Percentiles rank a stretch among this genome's conserved stretches.
These are phyloP conservation scores for Falco naumanni DNA, from an alignment of 2,797 vertebrate genomes.

Conservation along the genomic window DNA sequence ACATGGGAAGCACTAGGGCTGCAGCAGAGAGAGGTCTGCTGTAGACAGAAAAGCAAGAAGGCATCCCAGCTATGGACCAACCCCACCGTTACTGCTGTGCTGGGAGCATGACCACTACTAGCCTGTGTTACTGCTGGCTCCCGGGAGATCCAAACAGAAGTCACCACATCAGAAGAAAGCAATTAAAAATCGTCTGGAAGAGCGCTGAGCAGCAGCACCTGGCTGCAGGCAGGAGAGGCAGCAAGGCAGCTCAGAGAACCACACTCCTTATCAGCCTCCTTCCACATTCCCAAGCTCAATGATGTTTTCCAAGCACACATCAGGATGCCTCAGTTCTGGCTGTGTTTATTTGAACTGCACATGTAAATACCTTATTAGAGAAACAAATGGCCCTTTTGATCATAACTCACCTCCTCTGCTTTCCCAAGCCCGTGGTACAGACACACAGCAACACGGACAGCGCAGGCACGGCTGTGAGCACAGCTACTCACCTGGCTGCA, in stretches of 20 bases:
- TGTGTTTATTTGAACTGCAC: not conserved
- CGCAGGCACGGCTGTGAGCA: accelerated
- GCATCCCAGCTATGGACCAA: not conserved
- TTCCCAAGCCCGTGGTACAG: not conserved
- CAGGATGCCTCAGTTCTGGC: not conserved
- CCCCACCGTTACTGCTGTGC: not conserved
- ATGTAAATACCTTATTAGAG: not conserved
- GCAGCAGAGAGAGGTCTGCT: not conserved
- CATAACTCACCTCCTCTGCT: not conserved
- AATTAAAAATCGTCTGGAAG: not conserved
- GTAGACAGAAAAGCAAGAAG: not conserved
- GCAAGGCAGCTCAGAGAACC: not conserved
- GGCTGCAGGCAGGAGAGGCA: not conserved
- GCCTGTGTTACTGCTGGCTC: not conserved
- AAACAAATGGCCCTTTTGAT: constrained; percentile 15
- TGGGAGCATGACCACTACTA: accelerated
- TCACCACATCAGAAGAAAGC: not conserved
- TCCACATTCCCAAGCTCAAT: not conserved
- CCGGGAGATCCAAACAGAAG: not conserved
- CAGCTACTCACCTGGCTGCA: constrained; percentile 1
- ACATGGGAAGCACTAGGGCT: not conserved
- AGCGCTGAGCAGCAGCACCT: not conserved
- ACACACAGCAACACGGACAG: accelerated
- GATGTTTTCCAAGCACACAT: not conserved
- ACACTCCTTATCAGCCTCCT: not conserved